Evolutionary conservation across 2,888 invertebrate genomes (phyloP).

Genomic region (Cinara cedri): DNA sequence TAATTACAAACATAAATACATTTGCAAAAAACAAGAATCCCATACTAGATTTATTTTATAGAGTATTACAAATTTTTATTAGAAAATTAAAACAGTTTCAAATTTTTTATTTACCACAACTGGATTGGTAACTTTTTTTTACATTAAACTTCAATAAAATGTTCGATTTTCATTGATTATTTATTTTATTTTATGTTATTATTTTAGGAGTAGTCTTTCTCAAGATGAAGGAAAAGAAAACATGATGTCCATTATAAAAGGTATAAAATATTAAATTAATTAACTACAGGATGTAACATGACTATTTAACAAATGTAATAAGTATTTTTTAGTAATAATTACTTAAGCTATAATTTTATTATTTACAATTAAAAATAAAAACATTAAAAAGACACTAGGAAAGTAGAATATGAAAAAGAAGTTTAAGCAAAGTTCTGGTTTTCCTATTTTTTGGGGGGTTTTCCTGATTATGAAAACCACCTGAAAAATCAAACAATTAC

Average conservation of each 20-base stretch:
- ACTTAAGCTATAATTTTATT: too few species aligned
- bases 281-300: too few species aligned
- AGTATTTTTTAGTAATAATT: too few species aligned
- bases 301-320: too few species aligned
- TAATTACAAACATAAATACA: conserved; percentile 29
- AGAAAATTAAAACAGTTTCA: conserved; percentile 45
- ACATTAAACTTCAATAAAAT: neutral
- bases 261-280: conserved; percentile 13
- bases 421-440: too few species aligned
- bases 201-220: conserved; percentile 14
- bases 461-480: too few species aligned
- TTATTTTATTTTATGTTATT: too few species aligned
- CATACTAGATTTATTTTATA: conserved; percentile 37
- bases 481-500: too few species aligned
- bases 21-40: conserved; percentile 3
- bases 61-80: conserved; percentile 41
- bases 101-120: conserved; percentile 34
- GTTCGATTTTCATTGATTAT: neutral
- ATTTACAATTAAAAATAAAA: too few species aligned
- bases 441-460: too few species aligned
- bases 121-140: conserved; percentile 39
- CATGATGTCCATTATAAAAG: conserved; percentile 31
- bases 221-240: conserved; percentile 16
- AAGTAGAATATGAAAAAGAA: too few species aligned
- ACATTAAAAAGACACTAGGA: too few species aligned